phyloP scores from a whole-genome alignment of 2,888 invertebrate species.

The Andrena dorsata region DNA sequence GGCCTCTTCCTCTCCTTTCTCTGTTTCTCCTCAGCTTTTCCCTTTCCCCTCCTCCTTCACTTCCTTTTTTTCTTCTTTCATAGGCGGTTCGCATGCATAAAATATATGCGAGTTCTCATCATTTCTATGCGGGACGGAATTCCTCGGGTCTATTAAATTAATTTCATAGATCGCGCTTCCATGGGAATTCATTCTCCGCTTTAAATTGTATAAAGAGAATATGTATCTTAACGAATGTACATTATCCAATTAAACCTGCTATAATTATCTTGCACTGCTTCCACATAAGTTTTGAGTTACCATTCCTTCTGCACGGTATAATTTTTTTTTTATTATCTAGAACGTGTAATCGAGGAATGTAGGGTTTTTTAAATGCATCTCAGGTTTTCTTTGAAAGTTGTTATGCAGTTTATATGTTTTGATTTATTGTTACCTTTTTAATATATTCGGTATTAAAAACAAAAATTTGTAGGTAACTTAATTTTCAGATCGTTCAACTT shows the following conservation, averaged over 20 bases:
- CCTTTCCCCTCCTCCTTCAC: slow-evolving; percentile 26
- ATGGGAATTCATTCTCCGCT: slow-evolving; percentile 39
- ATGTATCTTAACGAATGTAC: slow-evolving; percentile 24
- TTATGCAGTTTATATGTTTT: too few relatives aligned
- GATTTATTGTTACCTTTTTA: too few relatives aligned
- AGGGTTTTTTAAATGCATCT: not conserved
- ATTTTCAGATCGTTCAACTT: too few relatives aligned
- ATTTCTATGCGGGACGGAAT: slow-evolving; percentile 46
- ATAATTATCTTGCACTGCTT: slow-evolving; percentile 16
- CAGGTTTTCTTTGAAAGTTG: too few relatives aligned
- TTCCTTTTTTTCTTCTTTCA: slow-evolving; percentile 34
- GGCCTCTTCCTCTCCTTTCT: slow-evolving; percentile 66
- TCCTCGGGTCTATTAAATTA: slow-evolving; percentile 49
- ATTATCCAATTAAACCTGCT: slow-evolving; percentile 29
- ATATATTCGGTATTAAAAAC: too few relatives aligned
- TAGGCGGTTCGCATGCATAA: slow-evolving; percentile 39
- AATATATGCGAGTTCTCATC: slow-evolving; percentile 45
- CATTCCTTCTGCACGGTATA: not conserved
- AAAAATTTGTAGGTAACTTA: too few relatives aligned
- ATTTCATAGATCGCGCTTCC: slow-evolving; percentile 52
- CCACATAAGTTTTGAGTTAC: not conserved
- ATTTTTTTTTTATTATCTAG: not conserved
- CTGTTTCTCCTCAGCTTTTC: slow-evolving; percentile 23
- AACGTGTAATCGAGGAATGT: not conserved
- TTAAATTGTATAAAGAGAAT: slow-evolving; percentile 34